phyloP scores from a whole-genome alignment of 2,888 invertebrate species.

The Heliconius hortense region DNA sequence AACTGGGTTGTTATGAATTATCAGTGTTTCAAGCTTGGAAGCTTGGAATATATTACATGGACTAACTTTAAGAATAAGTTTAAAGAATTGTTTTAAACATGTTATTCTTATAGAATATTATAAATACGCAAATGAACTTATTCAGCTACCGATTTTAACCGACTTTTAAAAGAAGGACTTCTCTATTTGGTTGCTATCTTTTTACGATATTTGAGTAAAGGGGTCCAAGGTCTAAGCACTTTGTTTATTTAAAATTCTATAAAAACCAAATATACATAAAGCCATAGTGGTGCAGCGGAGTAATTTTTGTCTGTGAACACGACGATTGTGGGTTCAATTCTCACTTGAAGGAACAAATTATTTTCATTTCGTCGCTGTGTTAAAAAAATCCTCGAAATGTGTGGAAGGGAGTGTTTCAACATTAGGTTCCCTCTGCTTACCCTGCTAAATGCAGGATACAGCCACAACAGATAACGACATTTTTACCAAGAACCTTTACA shows the following conservation, averaged over 20 bases:
- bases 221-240: background rate
- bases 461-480: background rate
- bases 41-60: constrained; percentile 40
- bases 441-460: too few relatives aligned
- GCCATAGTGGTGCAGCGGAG: background rate
- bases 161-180: too few relatives aligned
- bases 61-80: background rate
- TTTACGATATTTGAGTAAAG: background rate
- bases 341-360: background rate
- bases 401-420: too few relatives aligned
- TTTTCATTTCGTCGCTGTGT: background rate
- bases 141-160: too few relatives aligned
- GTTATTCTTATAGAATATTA: too few relatives aligned
- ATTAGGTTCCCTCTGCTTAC: too few relatives aligned
- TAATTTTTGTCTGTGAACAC: background rate
- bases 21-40: constrained; percentile 27
- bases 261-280: background rate
- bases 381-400: too few relatives aligned
- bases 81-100: background rate
- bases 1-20: background rate
- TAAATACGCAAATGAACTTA: too few relatives aligned
- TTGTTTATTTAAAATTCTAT: background rate
- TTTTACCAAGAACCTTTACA: background rate
- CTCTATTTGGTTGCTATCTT: too few relatives aligned
- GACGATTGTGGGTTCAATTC: background rate